These are phyloP conservation scores for Promerops cafer DNA, from an alignment of 2,113 vertebrate species.

Conservation along the genomic window DNA sequence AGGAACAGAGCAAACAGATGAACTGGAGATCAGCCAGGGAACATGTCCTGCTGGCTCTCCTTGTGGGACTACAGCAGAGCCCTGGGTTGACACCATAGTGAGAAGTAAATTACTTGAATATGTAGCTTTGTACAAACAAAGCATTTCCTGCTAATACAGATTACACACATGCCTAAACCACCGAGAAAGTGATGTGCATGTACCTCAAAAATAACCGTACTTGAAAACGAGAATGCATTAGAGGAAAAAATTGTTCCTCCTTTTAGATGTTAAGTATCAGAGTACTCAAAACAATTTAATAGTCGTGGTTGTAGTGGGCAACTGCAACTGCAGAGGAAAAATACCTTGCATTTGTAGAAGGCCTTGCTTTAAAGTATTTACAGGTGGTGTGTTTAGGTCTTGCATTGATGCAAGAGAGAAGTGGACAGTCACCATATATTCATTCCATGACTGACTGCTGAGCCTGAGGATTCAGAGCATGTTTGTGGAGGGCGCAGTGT, in stretches of 20 bases:
- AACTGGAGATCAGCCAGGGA: conserved; percentile 23
- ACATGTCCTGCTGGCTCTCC: neutral
- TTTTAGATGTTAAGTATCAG: neutral
- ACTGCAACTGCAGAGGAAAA: neutral
- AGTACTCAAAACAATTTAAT: neutral
- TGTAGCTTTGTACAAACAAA: neutral
- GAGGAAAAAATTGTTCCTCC: neutral
- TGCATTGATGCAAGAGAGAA: neutral
- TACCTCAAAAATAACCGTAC: neutral
- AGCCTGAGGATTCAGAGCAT: neutral
- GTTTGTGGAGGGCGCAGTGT: neutral
- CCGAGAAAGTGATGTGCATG: accelerated
- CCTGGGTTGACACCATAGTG: neutral
- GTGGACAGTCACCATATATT: accelerated
- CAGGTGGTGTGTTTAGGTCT: neutral
- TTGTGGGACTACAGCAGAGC: neutral
- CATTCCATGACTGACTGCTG: neutral
- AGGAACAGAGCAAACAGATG: neutral
- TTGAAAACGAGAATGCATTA: neutral
- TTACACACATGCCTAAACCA: neutral
- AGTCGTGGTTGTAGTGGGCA: neutral
- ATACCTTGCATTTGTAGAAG: neutral
- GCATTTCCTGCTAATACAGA: neutral
- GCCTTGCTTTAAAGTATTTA: neutral
- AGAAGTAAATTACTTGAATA: neutral